Percentiles rank a stretch among this genome's conserved stretches.
Conservation (phyloP, 2,113 vertebrate species). For the Synchiropus splendidus region DNA sequence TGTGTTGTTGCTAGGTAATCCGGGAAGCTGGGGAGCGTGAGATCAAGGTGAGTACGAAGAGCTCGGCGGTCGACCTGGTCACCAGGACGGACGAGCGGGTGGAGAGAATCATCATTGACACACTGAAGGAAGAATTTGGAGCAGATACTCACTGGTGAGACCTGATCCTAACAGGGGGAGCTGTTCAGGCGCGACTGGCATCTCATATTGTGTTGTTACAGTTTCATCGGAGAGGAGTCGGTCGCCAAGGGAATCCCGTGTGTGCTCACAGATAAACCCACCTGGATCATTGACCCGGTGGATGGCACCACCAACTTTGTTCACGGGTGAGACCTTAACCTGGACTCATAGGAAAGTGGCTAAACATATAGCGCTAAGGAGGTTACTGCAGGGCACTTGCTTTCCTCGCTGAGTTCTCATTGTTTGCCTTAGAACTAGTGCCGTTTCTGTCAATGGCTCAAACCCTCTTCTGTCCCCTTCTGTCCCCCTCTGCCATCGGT, state of each 20-base stretch:
- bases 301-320: slow-evolving; percentile 97
- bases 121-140: slow-evolving; percentile 78
- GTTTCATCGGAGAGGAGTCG: slow-evolving; percentile 95
- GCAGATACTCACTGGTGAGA: slow-evolving; percentile 74
- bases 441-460: no score
- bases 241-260: slow-evolving; percentile 79
- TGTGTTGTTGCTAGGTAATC: slow-evolving; percentile 64
- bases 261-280: slow-evolving; percentile 79
- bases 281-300: slow-evolving; percentile 94
- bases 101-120: slow-evolving; percentile 84
- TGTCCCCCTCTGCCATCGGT: no score
- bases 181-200: not conserved
- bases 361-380: no score
- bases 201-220: slow-evolving; percentile 34
- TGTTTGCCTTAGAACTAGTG: no score
- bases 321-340: slow-evolving; percentile 69
- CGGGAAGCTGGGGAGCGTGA: slow-evolving; percentile 79
- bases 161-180: no score
- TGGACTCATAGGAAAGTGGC: no score
- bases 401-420: no score
- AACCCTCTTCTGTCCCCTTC: no score
- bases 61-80: slow-evolving; percentile 86
- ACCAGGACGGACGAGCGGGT: slow-evolving; percentile 91
- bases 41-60: slow-evolving; percentile 80
- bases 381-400: no score